These are phyloP conservation scores for Zoanthus gigantus DNA, from an alignment of 92 coral and sea anemone genomes.

Conservation along the genomic window DNA sequence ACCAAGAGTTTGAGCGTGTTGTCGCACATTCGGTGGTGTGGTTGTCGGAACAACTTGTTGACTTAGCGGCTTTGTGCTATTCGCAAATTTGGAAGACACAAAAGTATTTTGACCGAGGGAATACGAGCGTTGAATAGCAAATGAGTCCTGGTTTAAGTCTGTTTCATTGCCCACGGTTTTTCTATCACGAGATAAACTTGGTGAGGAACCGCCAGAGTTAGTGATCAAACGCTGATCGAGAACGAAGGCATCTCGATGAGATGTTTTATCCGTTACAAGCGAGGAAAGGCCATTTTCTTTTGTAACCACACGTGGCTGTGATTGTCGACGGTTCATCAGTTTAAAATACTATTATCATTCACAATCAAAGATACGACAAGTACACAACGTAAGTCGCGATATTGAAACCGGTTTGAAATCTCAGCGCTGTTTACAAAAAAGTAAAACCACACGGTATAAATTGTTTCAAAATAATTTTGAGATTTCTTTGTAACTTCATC, in stretches of 20 bases:
- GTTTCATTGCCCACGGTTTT: not conserved
- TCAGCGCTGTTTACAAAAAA: not conserved
- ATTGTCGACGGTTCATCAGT: slow-evolving; percentile 36
- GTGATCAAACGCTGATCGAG: slow-evolving; percentile 9
- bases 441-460: not conserved
- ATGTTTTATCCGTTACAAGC: not conserved
- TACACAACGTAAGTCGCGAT: not conserved
- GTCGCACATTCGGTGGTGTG: not conserved
- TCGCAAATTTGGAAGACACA: slow-evolving; percentile 18
- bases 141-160: not conserved
- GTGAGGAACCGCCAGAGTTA: slow-evolving; percentile 24
- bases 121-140: slow-evolving; percentile 11
- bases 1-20: slow-evolving; percentile 24
- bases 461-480: not conserved
- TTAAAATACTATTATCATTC: not conserved
- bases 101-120: slow-evolving; percentile 25
- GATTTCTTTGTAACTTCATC: not conserved
- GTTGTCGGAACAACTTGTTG: not conserved
- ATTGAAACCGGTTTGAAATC: not conserved
- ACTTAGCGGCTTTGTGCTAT: slow-evolving; percentile 36
- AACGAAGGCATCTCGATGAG: slow-evolving; percentile 25
- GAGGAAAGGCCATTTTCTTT: slow-evolving; percentile 32
- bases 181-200: slow-evolving; percentile 18
- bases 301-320: slow-evolving; percentile 35
- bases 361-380: not conserved